Evolutionary conservation across 2,797 vertebrate species (phyloP).

Genomic region (Potorous gilbertii): DNA sequence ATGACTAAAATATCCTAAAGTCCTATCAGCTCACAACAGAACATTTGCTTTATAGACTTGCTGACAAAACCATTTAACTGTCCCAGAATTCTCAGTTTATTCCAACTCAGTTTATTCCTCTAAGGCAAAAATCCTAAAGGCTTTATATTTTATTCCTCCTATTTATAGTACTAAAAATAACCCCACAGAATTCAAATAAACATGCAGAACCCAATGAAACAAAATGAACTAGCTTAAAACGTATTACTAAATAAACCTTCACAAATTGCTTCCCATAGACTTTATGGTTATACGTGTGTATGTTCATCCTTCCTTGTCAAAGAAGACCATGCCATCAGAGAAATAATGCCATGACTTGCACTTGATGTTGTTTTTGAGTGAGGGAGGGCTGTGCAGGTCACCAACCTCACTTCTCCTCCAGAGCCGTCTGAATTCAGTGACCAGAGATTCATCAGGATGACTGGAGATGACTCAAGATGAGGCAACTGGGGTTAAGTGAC

Average conservation of each 20-base stretch:
- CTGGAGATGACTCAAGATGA: no score
- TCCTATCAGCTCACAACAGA: slow-evolving; percentile 48
- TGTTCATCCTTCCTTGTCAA: no score
- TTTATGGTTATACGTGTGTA: slow-evolving; percentile 9
- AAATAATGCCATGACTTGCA: no score
- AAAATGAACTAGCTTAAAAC: slow-evolving; percentile 50
- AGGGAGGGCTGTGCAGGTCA: no score
- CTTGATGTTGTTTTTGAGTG: no score
- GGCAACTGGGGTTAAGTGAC: no score
- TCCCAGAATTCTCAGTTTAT: slow-evolving; percentile 52
- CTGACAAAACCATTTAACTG: slow-evolving; percentile 58
- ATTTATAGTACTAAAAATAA: slow-evolving; percentile 64
- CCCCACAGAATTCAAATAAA: slow-evolving; percentile 56
- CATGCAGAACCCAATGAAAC: slow-evolving; percentile 50
- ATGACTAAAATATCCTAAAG: slow-evolving; percentile 6
- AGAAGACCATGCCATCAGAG: no score
- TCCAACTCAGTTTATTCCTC: slow-evolving; percentile 56
- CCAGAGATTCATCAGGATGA: no score
- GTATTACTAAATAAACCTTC: slow-evolving; percentile 56
- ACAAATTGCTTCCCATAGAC: slow-evolving; percentile 24
- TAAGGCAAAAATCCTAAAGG: slow-evolving; percentile 52
- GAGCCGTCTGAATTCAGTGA: no score
- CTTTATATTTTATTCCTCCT: slow-evolving; percentile 59
- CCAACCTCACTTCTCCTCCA: no score
- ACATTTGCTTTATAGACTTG: slow-evolving; percentile 50